Evolutionary conservation across 2,797 vertebrate species (phyloP), one percentile per base, ranked within the genome.

Genomic region (Euphonia xanthogaster): DNA sequence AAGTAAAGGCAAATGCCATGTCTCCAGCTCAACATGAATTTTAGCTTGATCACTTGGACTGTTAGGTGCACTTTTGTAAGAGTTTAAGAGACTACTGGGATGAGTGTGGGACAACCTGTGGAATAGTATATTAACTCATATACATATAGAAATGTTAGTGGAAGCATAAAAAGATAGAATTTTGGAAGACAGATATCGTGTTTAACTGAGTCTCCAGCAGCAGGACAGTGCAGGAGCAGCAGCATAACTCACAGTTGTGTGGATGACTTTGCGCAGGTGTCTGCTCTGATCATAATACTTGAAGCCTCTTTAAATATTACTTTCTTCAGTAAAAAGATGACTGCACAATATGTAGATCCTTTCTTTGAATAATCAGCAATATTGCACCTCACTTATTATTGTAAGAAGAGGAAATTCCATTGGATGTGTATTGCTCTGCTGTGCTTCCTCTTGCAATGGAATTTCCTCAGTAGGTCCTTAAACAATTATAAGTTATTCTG

Each of bases 241-340:
- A 86, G 14, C 37, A 31, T 74, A 86, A 80, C 57, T 90, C 80
- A 28, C 76, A 31, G 23, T 27, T 44, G 24, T 30, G 48, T 17
- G 74, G 48, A 40, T 3, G 0, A 42, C 21, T 83, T 60, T 2
- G 1, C 1, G 0, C 16, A 54, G 24, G 13, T 67, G 35, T 63
- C 40, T 55, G 28, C 48, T 71, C 70, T 83, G 70, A 55, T 80
- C 57, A 86, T 23, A 79, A 35, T 48, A n/a, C 14, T 67, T 88
- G 24, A 63, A 93, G 7, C 23, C 23, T 80, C 48, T 71, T 60
- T 55, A 66, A 80, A 63, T 71, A 71, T 55, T 90, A 33, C 12
- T 70, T 84, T 70, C 30, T 61, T 62, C 47, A 31, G 17, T 62
- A 50, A 60, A 76, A 88, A 61, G 4, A 35, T 48, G 18, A 53